Base-by-base conservation (phyloP, 1,140 invertebrate genomes). In the Macrotrachela quadricornifera region DNA sequence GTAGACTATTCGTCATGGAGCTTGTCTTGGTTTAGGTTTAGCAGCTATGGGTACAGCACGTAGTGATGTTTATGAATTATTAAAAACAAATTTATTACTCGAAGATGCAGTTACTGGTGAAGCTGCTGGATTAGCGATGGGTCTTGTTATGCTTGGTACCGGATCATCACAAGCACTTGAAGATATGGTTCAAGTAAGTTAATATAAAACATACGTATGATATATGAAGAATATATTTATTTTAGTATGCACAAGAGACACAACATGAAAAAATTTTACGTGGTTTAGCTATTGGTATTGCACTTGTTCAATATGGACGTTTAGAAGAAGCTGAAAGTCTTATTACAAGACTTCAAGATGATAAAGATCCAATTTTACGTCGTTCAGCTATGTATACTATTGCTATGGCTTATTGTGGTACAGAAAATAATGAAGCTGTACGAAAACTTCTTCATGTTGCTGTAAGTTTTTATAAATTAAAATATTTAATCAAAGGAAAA, bases 191-290 rank as follows among this genome's bases (percentile, higher is more conserved):
- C 21, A 30, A 30, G 21, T 30, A 30, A 4, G 21, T 30, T n/a
- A 30, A 30, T 8, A 77, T 79, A 52, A 78, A 79, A 69, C 59
- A 61, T 63, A 30, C 3, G 8, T 4, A 4, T 30, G 8, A 4
- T 30, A 2, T 30, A 30, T 8, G 21, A 30, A 30, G 3, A 50
- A 39, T 56, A 51, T n/a, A 4, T 30, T 30, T 30, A 4, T 30
- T 30, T 30, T 57, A 61, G 60, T 70, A 71, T 60, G 69, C 68
- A 46, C 65, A 69, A 67, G 88, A 94, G 64, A 94, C 87, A 11
- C 87, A 95, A 62, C 92, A 97, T 65, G 94, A 97, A 65, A 99
- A 99, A 70, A 97, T 97, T 62, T 73, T 95, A 18, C 77, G 91
- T 46, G 91, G 91, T 43, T 70, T 97, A 47, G 87, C 90, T 11